Evolutionary conservation across 1,140 invertebrate species (phyloP).

Genomic region (Dolichoris vasculosae): DNA sequence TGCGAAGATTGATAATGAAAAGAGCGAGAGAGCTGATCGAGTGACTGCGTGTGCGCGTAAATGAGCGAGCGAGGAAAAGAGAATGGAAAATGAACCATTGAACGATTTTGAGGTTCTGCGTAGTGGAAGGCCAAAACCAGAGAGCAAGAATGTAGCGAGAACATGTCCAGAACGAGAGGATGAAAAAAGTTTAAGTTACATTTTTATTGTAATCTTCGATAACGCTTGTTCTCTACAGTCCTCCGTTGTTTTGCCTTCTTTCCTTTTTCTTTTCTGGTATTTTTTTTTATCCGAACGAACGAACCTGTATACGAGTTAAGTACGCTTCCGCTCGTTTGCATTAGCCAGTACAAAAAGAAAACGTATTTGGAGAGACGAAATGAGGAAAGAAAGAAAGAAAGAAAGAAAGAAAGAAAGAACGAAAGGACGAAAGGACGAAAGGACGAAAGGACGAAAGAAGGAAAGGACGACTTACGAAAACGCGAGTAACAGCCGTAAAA

Average conservation of each 20-base stretch:
- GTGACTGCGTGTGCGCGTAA: background rate
- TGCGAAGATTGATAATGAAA: background rate
- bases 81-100: background rate
- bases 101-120: background rate
- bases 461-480: background rate
- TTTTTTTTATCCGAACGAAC: background rate
- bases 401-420: background rate
- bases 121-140: background rate
- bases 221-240: background rate
- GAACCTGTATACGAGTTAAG: background rate
- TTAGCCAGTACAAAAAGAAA: background rate
- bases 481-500: background rate
- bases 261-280: background rate
- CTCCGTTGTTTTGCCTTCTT: background rate
- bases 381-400: background rate
- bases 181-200: too few species aligned
- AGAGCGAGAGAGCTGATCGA: background rate
- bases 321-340: background rate
- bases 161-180: too few species aligned
- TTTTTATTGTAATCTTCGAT: background rate
- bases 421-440: background rate
- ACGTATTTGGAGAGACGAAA: background rate
- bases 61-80: background rate
- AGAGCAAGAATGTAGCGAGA: background rate
- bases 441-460: background rate